These are phyloP conservation scores for Falco concolor DNA, from an alignment of 2,797 vertebrate species.

Conservation along the genomic window DNA sequence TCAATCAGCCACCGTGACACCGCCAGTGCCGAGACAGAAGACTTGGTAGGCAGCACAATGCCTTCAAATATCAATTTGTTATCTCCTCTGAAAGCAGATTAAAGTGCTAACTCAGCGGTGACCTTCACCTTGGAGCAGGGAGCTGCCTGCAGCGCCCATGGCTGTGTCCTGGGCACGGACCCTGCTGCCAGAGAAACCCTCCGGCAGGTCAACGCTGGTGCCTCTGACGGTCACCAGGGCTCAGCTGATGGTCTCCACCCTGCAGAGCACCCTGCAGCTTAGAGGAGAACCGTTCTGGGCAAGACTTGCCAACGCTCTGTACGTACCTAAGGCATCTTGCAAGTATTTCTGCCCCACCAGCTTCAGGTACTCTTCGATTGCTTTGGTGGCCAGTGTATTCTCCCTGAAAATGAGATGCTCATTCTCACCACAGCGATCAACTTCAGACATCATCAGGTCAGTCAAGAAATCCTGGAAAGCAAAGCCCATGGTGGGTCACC, in stretches of 20 bases:
- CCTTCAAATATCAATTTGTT: not conserved
- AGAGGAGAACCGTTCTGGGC: fast-evolving
- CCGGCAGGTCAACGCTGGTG: not conserved
- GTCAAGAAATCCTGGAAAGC: constrained; percentile 93
- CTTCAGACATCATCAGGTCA: constrained; percentile 99
- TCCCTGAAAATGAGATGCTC: constrained; percentile 99
- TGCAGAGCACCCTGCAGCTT: not conserved
- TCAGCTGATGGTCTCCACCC: not conserved
- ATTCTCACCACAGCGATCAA: constrained; percentile 97
- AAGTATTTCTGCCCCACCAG: constrained; percentile 98
- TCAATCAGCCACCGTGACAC: not conserved
- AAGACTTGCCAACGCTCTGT: not conserved
- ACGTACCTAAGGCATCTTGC: constrained; percentile 94
- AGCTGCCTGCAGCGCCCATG: fast-evolving
- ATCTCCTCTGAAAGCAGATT: not conserved
- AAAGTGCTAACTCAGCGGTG: not conserved
- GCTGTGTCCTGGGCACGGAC: fast-evolving
- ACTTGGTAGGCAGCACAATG: not conserved
- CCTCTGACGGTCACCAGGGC: not conserved
- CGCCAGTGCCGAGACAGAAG: not conserved
- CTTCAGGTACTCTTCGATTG: constrained; percentile 98
- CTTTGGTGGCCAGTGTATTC: constrained; percentile 97
- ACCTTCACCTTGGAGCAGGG: not conserved
- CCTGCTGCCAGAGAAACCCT: not conserved
- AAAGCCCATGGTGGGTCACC: constrained; percentile 43